Percentiles rank a stretch among this genome's conserved stretches.
Evolutionary conservation across 2,113 vertebrate species (phyloP).

Genomic region (Apteryx owenii): DNA sequence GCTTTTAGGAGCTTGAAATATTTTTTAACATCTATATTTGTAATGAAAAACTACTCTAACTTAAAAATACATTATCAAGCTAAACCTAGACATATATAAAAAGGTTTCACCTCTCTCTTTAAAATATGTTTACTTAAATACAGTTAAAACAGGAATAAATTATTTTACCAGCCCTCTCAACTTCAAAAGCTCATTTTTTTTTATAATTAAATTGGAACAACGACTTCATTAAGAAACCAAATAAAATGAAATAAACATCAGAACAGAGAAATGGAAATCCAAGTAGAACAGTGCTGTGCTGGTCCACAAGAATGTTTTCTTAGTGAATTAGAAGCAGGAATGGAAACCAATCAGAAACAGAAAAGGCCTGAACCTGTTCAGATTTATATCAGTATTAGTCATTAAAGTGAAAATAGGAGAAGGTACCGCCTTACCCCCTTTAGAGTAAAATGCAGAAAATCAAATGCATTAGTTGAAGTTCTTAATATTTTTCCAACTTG

Average conservation of each 20-base stretch:
- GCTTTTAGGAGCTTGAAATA: neutral
- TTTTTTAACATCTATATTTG: neutral
- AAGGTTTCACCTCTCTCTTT: neutral
- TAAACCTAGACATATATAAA: neutral
- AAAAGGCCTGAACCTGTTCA: neutral
- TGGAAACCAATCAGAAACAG: neutral
- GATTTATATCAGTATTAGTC: neutral
- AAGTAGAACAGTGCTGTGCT: neutral
- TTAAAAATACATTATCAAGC: neutral
- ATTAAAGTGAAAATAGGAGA: neutral
- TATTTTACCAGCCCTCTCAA: neutral
- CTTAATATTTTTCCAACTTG: neutral
- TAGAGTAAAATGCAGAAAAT: neutral
- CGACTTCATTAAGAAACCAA: neutral
- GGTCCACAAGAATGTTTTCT: neutral
- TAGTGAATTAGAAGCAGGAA: neutral
- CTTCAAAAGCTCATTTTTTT: neutral
- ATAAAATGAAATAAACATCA: neutral
- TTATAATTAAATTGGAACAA: neutral
- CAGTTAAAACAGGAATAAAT: neutral
- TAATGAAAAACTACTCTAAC: neutral
- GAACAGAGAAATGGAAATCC: neutral
- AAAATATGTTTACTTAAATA: neutral
- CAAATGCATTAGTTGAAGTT: neutral
- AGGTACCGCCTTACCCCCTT: neutral